Base-by-base conservation (phyloP, 2,888 invertebrate genomes). In the Clitarchus hookeri region DNA sequence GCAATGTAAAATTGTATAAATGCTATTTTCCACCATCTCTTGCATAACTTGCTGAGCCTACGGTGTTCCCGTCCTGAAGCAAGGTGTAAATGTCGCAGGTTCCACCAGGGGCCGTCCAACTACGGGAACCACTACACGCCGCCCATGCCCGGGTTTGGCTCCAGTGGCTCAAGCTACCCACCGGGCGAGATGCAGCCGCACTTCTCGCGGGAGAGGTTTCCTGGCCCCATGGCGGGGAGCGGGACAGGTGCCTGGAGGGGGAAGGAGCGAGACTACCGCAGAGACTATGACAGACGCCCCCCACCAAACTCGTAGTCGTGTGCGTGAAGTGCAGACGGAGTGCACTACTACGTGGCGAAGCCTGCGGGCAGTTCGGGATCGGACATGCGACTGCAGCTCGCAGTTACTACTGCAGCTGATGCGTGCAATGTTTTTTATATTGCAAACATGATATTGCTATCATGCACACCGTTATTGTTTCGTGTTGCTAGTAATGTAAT, bases 261-360 rank as follows among this genome's bases (percentile, higher is more conserved):
- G 27, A 84, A 85, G 9, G 91, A 91, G 87, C 90, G 92, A 87
- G 92, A 92, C 86, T 92, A 92, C 87, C 90, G 94, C 87, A 91
- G 95, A 87, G 95, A 95, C 89, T 95, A 94, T 89, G 95, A 95
- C 89, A 92, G 95, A 87, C 93, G 95, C 88, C 94, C 94, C 87
- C 88, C 89, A 16, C 94, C 94, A 48, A 89, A 88, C 85, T 88
- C 89, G 78, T 89, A 89, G 88, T 88, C 87, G 85, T 87, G 65
- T 23, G 65, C 16, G 65, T 65, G 23, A 23, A 53, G 53, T 53
- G 53, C 53, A 53, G 53, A 16, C 36, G 4, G 4, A 12, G 19
- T 53, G 53, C 53, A 19, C 19, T 12, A 19, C 53, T 53, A 53
- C 8, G 53, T 53, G 19, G 36, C 53, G 12, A 53, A 53, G 53